Evolutionary conservation across 2,888 invertebrate species (phyloP).

Genomic region (Leucophenga maculata): DNA sequence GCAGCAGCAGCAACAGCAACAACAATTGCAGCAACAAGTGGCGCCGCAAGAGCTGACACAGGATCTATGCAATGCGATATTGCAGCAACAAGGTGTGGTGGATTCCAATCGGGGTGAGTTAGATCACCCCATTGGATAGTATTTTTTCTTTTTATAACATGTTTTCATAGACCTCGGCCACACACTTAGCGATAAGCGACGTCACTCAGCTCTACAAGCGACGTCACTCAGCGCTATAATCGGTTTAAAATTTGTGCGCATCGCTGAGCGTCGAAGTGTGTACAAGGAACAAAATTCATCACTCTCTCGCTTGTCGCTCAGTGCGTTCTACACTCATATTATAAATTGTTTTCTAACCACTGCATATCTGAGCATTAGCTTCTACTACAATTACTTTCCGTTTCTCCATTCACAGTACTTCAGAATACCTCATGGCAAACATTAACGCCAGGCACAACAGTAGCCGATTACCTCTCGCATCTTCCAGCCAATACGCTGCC

Average conservation of each 20-base stretch:
- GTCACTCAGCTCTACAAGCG: too few species aligned
- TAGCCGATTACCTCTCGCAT: slow-evolving; percentile 88
- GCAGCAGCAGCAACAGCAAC: slow-evolving; percentile 52
- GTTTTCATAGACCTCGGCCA: too few species aligned
- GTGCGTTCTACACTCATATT: too few species aligned
- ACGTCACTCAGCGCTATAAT: too few species aligned
- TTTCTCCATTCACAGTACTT: slow-evolving; percentile 57
- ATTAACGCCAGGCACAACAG: slow-evolving; percentile 81
- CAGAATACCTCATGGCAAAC: slow-evolving; percentile 73
- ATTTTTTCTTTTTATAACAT: too few species aligned
- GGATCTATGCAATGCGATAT: slow-evolving; percentile 71
- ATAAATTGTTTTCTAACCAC: neutral
- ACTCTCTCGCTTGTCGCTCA: too few species aligned
- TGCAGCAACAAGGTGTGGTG: slow-evolving; percentile 69
- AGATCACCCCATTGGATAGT: slow-evolving; percentile 12
- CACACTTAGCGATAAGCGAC: too few species aligned
- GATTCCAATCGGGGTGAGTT: slow-evolving; percentile 66
- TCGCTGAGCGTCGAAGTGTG: too few species aligned
- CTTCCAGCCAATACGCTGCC: slow-evolving; percentile 82
- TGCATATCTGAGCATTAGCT: too few species aligned
- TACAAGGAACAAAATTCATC: neutral
- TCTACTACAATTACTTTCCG: neutral
- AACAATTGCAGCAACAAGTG: slow-evolving; percentile 62
- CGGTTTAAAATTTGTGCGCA: too few species aligned
- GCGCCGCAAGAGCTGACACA: slow-evolving; percentile 71